These are phyloP conservation scores for Equus przewalskii DNA, from an alignment of 2,113 vertebrate genomes.

Conservation along the genomic window DNA sequence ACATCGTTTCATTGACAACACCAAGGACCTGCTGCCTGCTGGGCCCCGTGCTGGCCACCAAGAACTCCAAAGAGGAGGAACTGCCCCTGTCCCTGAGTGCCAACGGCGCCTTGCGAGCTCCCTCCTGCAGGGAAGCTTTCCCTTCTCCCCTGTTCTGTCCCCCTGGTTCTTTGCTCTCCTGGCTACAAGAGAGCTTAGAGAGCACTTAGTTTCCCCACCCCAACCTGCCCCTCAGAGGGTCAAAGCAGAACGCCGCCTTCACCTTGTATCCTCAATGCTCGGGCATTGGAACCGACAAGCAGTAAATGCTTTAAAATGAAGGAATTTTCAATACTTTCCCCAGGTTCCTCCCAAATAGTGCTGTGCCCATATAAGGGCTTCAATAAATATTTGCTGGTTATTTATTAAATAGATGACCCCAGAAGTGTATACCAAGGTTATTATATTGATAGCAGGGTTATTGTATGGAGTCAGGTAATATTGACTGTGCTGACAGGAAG, in stretches of 20 bases:
- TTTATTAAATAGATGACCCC: not conserved
- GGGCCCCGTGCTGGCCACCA: not conserved
- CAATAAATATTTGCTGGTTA: not conserved
- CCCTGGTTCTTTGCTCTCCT: not conserved
- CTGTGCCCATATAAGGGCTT: not conserved
- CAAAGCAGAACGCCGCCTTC: not conserved
- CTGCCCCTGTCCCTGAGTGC: rapidly evolving
- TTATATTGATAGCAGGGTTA: not conserved
- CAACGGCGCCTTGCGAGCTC: no score
- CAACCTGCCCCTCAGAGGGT: rapidly evolving
- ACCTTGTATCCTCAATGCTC: rapidly evolving
- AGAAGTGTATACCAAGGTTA: not conserved
- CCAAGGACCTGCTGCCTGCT: not conserved
- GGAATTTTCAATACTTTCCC: rapidly evolving
- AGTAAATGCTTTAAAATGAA: not conserved
- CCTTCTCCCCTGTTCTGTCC: not conserved
- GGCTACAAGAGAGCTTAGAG: no score
- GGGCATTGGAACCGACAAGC: not conserved
- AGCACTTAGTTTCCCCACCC: not conserved
- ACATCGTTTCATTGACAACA: rapidly evolving
- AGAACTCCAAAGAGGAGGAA: not conserved
- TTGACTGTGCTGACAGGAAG: not conserved
- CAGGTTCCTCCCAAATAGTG: no score
- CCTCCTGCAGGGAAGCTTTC: no score
- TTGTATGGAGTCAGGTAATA: not conserved